Base-by-base conservation (phyloP, 2,888 invertebrate genomes). In the Bombyx huttoni region DNA sequence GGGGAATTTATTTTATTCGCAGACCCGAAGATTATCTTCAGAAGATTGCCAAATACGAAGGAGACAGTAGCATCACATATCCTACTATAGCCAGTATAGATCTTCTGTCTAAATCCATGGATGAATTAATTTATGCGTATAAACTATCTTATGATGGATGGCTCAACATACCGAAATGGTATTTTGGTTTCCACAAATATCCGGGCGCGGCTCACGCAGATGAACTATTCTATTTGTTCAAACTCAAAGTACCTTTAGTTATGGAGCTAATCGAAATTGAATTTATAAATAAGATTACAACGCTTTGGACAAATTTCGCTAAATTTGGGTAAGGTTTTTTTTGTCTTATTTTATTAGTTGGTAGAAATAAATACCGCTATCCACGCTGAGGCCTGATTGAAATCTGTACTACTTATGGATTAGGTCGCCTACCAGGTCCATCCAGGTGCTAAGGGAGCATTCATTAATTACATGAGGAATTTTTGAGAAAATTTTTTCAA, bases 141-240 rank as follows among this genome's bases (percentile, higher is more conserved):
- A 81, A 78, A 55, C 72, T 87, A 46, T 62, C 63, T 48, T 79
- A 81, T 52, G 75, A 76, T 53, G 87, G 87, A 0, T 75, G 73
- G 70, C 62, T 86, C 64, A 88, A 88, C 61, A 54, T 81, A 3
- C 73, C 77, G 0, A 87, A 87, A 59, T 45, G 68, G 7, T 51
- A 64, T 8, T 78, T 56, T 51, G 78, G 81, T 0, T 81, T 73
- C 52, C 52, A 60, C 10, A 59, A 56, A 1, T 61, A 68, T n/a
- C 75, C 78, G 0, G 87, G 87, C 1, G 85, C 87, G 0, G 78
- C 83, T 0, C 88, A 88, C 50, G 87, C 82, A 0, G 87, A 88
- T 56, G 88, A 87, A n/a, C 53, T 88, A 2, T 87, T 87, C 56
- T 88, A 86, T 53, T 67, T 88, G 57, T 87, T 87, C 53, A 87